Evolutionary conservation across 2,888 invertebrate genomes (phyloP), one percentile per base, ranked within the genome.

Genomic region (Panopea generosa): DNA sequence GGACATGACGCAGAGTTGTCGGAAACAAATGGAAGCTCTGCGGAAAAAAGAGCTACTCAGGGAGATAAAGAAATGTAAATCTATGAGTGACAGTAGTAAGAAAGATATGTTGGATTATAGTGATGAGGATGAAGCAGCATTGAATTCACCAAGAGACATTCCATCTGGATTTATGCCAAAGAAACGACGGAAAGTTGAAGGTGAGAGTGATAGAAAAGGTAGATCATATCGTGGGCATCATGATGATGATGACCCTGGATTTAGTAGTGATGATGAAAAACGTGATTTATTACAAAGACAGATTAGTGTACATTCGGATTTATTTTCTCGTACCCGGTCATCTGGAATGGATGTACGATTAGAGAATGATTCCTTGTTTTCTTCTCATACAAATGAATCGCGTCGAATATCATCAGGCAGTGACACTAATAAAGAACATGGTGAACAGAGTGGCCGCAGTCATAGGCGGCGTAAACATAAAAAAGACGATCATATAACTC

Each of bases 11-110:
- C 84, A 87, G 72, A 89, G 88, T 61, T 89, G 82, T 61, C 83
- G 90, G 18, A 90, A 89, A 76, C 90, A 89, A 80, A 87, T 90
- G 88, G 91, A 91, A 83, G 82, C 84, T 47, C 62, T 84, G 49
- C 83, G 87, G 20, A 86, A 84, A 72, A 75, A 78, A 27, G 83
- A 85, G 38, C 74, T 63, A 55, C 73, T 81, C 81, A 81, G 81
- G 81, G 77, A 81, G 49, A 57, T 75, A 57, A 81, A 81, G 67
- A 77, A 77, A 65, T 68, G 71, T 65, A 81, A 72, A 70, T 77
- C 77, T 43, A 45, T 52, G 14, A 33, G 33, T 33, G 60, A 68
- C 68, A 74, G 75, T 47, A 55, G 52, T 49, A 81, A 77, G 59
- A 70, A 73, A 61, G 81, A 81, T 56, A 55, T 81, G 33, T 60